Evolutionary conservation across 2,888 invertebrate genomes (phyloP).

Genomic region (Parascotia fuliginaria): DNA sequence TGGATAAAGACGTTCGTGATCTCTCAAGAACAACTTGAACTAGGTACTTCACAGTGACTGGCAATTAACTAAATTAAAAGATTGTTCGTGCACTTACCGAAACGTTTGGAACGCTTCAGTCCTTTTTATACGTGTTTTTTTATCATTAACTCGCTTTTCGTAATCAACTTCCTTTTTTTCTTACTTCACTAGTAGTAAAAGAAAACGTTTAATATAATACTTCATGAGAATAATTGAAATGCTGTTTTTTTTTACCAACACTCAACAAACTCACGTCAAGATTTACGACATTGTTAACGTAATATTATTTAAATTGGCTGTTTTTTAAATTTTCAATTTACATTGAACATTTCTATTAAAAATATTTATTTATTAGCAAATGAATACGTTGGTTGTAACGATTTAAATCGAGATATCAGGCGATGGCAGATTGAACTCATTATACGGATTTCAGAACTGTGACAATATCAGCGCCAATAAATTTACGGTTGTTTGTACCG

Average conservation of each 20-base stretch:
- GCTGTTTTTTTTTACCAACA: too few relatives aligned
- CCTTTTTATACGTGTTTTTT: slow-evolving; percentile 60
- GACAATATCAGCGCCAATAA: slow-evolving; percentile 73
- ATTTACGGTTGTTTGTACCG: slow-evolving; percentile 64
- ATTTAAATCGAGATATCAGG: slow-evolving; percentile 58
- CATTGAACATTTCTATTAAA: background rate
- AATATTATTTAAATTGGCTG: background rate
- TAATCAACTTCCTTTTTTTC: slow-evolving; percentile 13
- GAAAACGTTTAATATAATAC: slow-evolving; percentile 1
- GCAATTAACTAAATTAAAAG: slow-evolving; percentile 86
- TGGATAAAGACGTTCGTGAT: slow-evolving; percentile 85
- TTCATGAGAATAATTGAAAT: too few relatives aligned
- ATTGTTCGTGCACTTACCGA: slow-evolving; percentile 79
- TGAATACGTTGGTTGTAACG: slow-evolving; percentile 9
- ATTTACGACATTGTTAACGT: too few relatives aligned
- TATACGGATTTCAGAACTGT: slow-evolving; percentile 64
- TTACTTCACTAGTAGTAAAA: slow-evolving; percentile 17
- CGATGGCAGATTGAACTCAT: slow-evolving; percentile 67
- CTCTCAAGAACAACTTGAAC: slow-evolving; percentile 83
- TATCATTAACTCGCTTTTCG: slow-evolving; percentile 62
- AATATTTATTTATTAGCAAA: background rate
- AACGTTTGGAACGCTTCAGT: slow-evolving; percentile 66
- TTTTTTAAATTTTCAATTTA: background rate
- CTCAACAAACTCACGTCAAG: too few relatives aligned
- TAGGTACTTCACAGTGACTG: slow-evolving; percentile 81